These are phyloP conservation scores for Hyposoter dolosus DNA, from an alignment of 2,888 invertebrate species.

Conservation along the genomic window DNA sequence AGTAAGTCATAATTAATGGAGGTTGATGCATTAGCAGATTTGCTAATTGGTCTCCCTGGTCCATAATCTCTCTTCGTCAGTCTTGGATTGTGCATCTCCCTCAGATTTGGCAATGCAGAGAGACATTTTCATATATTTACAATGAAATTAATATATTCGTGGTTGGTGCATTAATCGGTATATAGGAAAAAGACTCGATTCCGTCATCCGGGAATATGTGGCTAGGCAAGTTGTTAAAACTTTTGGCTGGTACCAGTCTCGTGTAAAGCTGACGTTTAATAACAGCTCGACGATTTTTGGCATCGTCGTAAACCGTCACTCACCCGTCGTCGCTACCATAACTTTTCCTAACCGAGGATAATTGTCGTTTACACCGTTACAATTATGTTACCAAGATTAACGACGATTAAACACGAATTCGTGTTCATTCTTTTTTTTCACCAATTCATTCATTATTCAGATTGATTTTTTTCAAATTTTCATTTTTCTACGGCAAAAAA, in stretches of 20 bases:
- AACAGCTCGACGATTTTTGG: slow-evolving; percentile 56
- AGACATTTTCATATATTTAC: slow-evolving; percentile 14
- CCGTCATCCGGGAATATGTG: slow-evolving; percentile 62
- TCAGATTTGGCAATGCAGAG: slow-evolving; percentile 41
- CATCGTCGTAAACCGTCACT: slow-evolving; percentile 65
- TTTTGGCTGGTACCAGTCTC: slow-evolving; percentile 46
- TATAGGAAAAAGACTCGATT: slow-evolving; percentile 33
- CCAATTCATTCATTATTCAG: neutral
- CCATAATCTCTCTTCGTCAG: slow-evolving; percentile 20
- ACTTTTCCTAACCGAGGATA: slow-evolving; percentile 65
- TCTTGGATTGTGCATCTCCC: neutral
- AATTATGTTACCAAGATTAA: slow-evolving; percentile 64
- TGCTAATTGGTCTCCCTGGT: slow-evolving; percentile 59
- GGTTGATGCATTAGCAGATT: slow-evolving; percentile 39
- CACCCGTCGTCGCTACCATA: slow-evolving; percentile 70
- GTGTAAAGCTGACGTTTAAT: slow-evolving; percentile 55
- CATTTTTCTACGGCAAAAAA: neutral
- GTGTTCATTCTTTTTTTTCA: neutral
- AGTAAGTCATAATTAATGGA: slow-evolving; percentile 47
- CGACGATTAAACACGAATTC: slow-evolving; percentile 23
- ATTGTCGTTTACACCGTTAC: slow-evolving; percentile 62
- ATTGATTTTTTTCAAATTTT: neutral
- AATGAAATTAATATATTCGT: neutral
- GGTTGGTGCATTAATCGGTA: neutral
- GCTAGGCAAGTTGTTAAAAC: slow-evolving; percentile 54